Evolutionary conservation across 2,797 vertebrate species (phyloP).

Genomic region (Chaetophractus vellerosus): DNA sequence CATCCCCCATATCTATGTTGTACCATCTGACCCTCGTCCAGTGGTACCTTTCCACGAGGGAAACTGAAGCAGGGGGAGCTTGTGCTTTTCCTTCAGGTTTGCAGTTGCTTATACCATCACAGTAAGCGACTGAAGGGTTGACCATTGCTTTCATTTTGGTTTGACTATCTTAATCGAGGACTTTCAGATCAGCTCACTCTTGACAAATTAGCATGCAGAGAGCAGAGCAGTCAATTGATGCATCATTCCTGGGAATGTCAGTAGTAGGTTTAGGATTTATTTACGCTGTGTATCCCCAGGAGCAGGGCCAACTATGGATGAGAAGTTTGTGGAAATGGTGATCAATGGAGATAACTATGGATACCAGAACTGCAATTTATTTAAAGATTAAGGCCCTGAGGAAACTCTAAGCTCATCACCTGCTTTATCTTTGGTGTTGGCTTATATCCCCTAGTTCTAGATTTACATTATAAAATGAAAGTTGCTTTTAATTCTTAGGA

Average conservation of each 20-base stretch:
- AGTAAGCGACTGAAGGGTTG: too few species aligned
- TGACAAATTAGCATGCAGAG: too few species aligned
- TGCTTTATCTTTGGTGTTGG: neutral
- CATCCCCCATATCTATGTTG: too few species aligned
- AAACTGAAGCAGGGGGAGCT: too few species aligned
- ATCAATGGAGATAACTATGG: neutral
- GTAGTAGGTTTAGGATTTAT: neutral
- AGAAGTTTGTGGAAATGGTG: neutral
- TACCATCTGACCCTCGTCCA: too few species aligned
- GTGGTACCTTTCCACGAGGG: too few species aligned
- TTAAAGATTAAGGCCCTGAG: neutral
- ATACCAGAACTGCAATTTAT: neutral
- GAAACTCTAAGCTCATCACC: neutral
- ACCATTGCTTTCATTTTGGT: too few species aligned
- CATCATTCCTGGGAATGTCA: neutral
- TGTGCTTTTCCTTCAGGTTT: too few species aligned
- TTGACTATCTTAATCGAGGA: too few species aligned
- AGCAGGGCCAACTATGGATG: neutral
- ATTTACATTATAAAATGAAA: neutral
- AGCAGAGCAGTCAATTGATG: neutral
- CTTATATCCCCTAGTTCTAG: neutral
- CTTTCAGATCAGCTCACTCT: too few species aligned
- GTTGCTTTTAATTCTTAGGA: neutral
- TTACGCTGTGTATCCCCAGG: neutral
- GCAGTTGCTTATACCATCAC: too few species aligned